Percentiles rank a stretch among this genome's conserved stretches.
These are phyloP conservation scores for Therioaphis trifolii DNA, from an alignment of 2,888 invertebrate species.

Conservation along the genomic window DNA sequence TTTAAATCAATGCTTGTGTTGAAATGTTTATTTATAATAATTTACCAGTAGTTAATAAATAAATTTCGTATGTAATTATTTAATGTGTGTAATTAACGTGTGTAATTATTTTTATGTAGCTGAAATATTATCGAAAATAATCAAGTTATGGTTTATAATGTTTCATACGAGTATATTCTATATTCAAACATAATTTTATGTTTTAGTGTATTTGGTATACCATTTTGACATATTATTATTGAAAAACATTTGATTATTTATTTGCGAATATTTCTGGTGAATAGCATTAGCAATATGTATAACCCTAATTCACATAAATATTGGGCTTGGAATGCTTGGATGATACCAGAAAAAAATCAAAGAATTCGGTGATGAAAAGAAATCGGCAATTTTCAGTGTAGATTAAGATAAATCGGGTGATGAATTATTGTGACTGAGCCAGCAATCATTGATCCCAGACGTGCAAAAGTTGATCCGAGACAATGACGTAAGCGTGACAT, in stretches of 20 bases:
- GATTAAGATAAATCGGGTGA: slow-evolving; percentile 45
- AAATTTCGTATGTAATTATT: too few relatives aligned
- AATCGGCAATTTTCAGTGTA: slow-evolving; percentile 21
- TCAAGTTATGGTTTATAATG: too few relatives aligned
- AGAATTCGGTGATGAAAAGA: slow-evolving; percentile 17
- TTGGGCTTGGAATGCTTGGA: not conserved
- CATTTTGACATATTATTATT: too few relatives aligned
- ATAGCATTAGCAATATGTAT: not conserved
- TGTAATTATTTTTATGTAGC: too few relatives aligned
- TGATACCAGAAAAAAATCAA: slow-evolving; percentile 3
- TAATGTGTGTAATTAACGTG: too few relatives aligned
- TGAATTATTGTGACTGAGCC: slow-evolving; percentile 40
- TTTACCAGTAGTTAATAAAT: too few relatives aligned
- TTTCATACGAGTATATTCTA: too few relatives aligned
- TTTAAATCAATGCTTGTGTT: too few relatives aligned
- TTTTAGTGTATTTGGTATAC: too few relatives aligned
- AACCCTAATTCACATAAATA: not conserved
- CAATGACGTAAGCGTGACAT: slow-evolving; percentile 52
- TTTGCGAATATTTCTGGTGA: not conserved
- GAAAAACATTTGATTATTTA: not conserved
- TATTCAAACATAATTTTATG: too few relatives aligned
- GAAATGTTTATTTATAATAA: too few relatives aligned
- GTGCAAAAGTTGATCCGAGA: slow-evolving; percentile 41
- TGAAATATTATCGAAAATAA: too few relatives aligned
- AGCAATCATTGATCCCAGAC: slow-evolving; percentile 41